Base-by-base conservation (phyloP, 2,797 vertebrate species). In the Xiphophorus birchmanni region DNA sequence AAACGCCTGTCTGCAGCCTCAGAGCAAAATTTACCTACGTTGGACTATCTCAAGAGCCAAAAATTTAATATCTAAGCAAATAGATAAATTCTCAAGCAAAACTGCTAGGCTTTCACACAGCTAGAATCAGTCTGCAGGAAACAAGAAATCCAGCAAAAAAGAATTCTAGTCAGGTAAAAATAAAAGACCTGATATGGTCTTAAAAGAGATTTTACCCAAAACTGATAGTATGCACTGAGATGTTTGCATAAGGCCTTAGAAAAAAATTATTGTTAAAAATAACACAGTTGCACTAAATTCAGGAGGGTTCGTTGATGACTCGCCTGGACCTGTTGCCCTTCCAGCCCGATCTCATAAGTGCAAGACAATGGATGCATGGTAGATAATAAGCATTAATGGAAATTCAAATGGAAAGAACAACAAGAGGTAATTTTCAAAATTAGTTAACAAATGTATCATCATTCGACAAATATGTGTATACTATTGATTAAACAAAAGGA, bases 1-100 rank as follows among this genome's bases (percentile, higher is more conserved):
- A 76, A 76, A 48, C 15, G 42, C n/a, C 54, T 35, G 5, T 76
- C 75, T 63, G 56, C n/a, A 63, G 29, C 56, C 75, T 47, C 42
- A 63, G 45, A 76, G 60, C 75, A 47, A 47, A 76, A 63, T 29
- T 47, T 63, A 63, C 32, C 56, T 60, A 47, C 42, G 45, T 8
- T 35, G 7, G 29, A 63, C 56, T 76, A 44, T 44, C n/a, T 76
- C 42, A 47, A 63, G 75, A 76, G 29, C 12, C n/a, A 47, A 45
- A 23, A 10, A 32, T 52, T 13, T 48, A 48, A 60, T 63, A 63
- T 63, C 56, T 56, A 75, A 58, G 54, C 23, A 75, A 58, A 75
- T 54, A 42, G 29, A 44, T 37, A 37, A 75, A 75, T 9, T 42
- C 26, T 26, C 42, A 63, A 21, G 26, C 42, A 47, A 63, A 56